Conservation (phyloP, 2,113 vertebrate species). For the Danionella cerebrum region DNA sequence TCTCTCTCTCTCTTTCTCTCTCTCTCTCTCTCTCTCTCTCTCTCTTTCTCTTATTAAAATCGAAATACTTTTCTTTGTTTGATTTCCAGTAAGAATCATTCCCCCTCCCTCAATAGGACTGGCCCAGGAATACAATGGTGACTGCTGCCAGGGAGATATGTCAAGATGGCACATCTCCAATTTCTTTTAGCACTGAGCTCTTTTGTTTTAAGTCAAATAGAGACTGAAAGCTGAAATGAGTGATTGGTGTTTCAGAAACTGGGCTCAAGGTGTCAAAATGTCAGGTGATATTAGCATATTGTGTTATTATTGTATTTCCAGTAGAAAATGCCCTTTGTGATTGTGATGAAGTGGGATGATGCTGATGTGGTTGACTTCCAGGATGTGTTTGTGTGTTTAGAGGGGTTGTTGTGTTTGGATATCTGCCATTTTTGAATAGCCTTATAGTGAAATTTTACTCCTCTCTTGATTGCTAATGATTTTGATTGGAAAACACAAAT, state of each 20-base stretch:
- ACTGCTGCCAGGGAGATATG: background rate
- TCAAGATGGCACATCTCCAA: conserved; percentile 15
- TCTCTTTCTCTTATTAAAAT: conserved; percentile 26
- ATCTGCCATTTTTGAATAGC: too few relatives aligned
- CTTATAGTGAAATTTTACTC: too few relatives aligned
- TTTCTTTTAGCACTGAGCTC: conserved; percentile 31
- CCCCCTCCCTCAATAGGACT: conserved; percentile 31
- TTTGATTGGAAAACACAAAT: conserved; percentile 1
- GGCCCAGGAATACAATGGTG: conserved; percentile 23
- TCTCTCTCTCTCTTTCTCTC: too few relatives aligned
- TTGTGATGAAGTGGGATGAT: conserved; percentile 1
- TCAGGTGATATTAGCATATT: conserved; percentile 15
- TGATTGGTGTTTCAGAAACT: conserved; percentile 28
- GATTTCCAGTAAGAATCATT: conserved; percentile 40
- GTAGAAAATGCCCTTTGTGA: conserved; percentile 27
- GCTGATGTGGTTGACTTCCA: conserved; percentile 14
- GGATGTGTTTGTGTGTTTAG: conserved; percentile 18
- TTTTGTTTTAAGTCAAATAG: conserved; percentile 41
- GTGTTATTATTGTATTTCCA: conserved; percentile 29
- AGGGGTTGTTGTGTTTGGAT: conserved; percentile 22
- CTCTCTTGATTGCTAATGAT: too few relatives aligned
- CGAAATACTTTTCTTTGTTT: conserved; percentile 33
- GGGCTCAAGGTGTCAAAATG: background rate
- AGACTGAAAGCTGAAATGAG: conserved; percentile 29
- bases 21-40: too few relatives aligned